phyloP scores from a whole-genome alignment of 2,113 vertebrate genomes.

The Lonchura striata region DNA sequence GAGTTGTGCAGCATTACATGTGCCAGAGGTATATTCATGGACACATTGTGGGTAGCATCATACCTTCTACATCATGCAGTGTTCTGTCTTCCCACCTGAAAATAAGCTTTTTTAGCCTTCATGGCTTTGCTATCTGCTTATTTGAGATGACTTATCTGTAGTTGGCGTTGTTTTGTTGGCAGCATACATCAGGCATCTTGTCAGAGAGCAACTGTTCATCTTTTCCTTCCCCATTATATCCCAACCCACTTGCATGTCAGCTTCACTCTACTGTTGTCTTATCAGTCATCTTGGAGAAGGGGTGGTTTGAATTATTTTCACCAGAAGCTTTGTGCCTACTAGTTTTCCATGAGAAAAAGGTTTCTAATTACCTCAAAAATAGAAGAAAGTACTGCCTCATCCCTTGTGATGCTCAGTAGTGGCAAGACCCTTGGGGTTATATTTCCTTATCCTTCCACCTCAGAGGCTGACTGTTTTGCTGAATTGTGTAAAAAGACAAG shows the following conservation, averaged over 20 bases:
- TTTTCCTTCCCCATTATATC: not conserved
- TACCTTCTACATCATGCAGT: not conserved
- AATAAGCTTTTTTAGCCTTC: not conserved
- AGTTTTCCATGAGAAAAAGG: not conserved
- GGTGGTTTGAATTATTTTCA: conserved; percentile 22
- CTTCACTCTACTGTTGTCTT: not conserved
- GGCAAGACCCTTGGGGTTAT: not conserved
- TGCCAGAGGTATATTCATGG: not conserved
- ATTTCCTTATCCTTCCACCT: not conserved
- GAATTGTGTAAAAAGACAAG: not conserved
- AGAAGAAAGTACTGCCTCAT: not conserved
- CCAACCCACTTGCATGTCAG: not conserved
- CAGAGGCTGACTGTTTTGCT: not conserved
- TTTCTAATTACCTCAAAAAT: not conserved
- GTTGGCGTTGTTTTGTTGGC: conserved; percentile 35
- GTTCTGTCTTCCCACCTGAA: not conserved
- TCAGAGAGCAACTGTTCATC: conserved; percentile 26
- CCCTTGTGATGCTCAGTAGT: not conserved
- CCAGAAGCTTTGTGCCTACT: not conserved
- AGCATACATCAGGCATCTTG: conserved; percentile 18
- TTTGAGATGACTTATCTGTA: conserved; percentile 27
- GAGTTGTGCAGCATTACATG: not conserved
- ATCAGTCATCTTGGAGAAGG: not conserved
- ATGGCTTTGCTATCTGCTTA: not conserved
- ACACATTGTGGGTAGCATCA: not conserved